Conservation (phyloP, 2,113 vertebrate genomes). For the Misgurnus anguillicaudatus region DNA sequence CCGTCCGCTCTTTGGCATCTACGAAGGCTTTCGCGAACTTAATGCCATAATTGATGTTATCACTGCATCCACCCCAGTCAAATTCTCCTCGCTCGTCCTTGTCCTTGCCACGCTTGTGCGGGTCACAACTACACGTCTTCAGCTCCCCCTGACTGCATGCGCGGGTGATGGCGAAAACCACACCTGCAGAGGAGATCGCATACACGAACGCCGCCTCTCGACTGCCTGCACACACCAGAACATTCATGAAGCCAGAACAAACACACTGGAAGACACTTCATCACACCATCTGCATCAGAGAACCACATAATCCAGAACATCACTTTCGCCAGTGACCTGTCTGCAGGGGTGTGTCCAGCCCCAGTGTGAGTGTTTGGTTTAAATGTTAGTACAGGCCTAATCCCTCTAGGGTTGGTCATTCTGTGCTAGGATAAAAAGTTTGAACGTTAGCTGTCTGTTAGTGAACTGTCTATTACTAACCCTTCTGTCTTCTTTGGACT, state of each 20-base stretch:
- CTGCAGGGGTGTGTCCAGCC: slow-evolving; percentile 56
- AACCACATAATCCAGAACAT: slow-evolving; percentile 20
- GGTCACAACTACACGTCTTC: slow-evolving; percentile 90
- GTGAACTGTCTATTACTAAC: slow-evolving; percentile 40
- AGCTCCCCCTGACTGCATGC: slow-evolving; percentile 96
- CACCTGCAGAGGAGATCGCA: slow-evolving; percentile 94
- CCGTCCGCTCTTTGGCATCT: slow-evolving; percentile 93
- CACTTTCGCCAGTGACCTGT: slow-evolving; percentile 18
- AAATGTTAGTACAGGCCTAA: slow-evolving; percentile 76
- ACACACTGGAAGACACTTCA: slow-evolving; percentile 32
- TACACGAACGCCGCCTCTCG: slow-evolving; percentile 96
- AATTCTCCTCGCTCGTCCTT: slow-evolving; percentile 89
- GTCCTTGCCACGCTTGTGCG: slow-evolving; percentile 85
- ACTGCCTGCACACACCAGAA: slow-evolving; percentile 77
- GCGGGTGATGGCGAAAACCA: slow-evolving; percentile 93
- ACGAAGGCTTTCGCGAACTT: slow-evolving; percentile 95
- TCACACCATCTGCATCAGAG: slow-evolving; percentile 38
- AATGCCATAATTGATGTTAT: slow-evolving; percentile 96
- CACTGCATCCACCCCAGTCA: slow-evolving; percentile 97
- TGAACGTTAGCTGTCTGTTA: slow-evolving; percentile 70
- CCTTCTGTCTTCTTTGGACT: not conserved
- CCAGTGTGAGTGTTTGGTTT: slow-evolving; percentile 64
- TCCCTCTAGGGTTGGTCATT: slow-evolving; percentile 64
- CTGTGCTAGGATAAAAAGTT: slow-evolving; percentile 73
- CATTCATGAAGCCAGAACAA: slow-evolving; percentile 22